These are phyloP conservation scores for Zaprionus kolodkinae DNA, from an alignment of 1,140 invertebrate genomes.

Conservation along the genomic window DNA sequence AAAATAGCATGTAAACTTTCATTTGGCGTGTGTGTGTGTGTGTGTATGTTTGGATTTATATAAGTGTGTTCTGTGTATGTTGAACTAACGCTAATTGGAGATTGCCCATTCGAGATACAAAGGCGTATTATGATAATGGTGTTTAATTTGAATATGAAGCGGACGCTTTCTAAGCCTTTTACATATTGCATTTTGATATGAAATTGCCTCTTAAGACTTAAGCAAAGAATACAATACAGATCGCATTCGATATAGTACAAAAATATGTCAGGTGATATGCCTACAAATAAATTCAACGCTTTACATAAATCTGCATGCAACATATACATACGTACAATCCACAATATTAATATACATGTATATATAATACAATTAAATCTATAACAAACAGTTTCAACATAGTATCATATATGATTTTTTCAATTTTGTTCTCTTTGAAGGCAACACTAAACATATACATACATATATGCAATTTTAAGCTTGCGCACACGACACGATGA, in stretches of 20 bases:
- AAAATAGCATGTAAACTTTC: slow-evolving; percentile 60
- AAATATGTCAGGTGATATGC: slow-evolving; percentile 69
- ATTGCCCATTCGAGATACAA: slow-evolving; percentile 69
- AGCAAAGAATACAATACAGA: slow-evolving; percentile 60
- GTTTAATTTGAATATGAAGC: slow-evolving; percentile 50
- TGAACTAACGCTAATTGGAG: slow-evolving; percentile 57
- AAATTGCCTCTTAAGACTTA: slow-evolving; percentile 48
- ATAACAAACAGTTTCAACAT: slow-evolving; percentile 60
- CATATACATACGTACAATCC: slow-evolving; percentile 18
- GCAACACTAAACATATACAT: slow-evolving; percentile 38
- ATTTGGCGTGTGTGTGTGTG: slow-evolving; percentile 51
- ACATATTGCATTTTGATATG: slow-evolving; percentile 60
- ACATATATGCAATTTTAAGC: slow-evolving; percentile 36
- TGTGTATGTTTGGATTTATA: not conserved
- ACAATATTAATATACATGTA: slow-evolving; percentile 18
- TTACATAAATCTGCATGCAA: slow-evolving; percentile 49
- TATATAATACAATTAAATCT: slow-evolving; percentile 23
- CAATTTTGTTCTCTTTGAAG: slow-evolving; percentile 25
- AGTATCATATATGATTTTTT: slow-evolving; percentile 48
- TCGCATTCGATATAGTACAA: slow-evolving; percentile 63
- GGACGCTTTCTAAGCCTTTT: slow-evolving; percentile 49
- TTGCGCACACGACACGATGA: slow-evolving; percentile 46
- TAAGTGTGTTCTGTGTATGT: slow-evolving; percentile 17
- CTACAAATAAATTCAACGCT: slow-evolving; percentile 77
- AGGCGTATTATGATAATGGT: slow-evolving; percentile 22